Percentiles rank a stretch among this genome's conserved stretches.
phyloP scores from a whole-genome alignment of 2,797 vertebrate genomes.

The Echeneis naucrates region DNA sequence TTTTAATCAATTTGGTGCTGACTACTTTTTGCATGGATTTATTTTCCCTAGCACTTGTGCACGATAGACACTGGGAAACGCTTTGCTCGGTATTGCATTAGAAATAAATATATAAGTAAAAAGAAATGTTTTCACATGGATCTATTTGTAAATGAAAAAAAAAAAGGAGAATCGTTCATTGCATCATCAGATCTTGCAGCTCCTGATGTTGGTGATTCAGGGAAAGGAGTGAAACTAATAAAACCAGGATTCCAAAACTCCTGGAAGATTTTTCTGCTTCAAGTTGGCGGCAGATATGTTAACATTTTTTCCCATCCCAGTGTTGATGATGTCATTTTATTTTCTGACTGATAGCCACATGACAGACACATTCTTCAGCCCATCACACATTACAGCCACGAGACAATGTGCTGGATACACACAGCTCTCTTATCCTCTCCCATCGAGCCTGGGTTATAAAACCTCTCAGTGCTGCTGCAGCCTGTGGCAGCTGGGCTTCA shows the following conservation, averaged over 20 bases:
- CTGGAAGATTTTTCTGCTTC: background rate
- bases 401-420: constrained; percentile 21
- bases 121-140: background rate
- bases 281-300: background rate
- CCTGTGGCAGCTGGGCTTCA: constrained; percentile 43
- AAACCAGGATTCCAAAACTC: constrained; percentile 6
- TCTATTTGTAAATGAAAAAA: background rate
- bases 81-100: background rate
- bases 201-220: background rate
- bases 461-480: constrained; percentile 49
- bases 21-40: background rate
- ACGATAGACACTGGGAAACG: background rate
- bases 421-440: constrained; percentile 26
- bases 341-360: constrained; percentile 28
- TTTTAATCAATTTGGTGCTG: background rate
- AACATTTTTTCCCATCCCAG: constrained; percentile 9
- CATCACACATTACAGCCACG: constrained; percentile 30
- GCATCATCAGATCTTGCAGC: background rate
- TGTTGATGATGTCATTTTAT: constrained; percentile 26
- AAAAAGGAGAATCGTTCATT: background rate
- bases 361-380: constrained; percentile 35
- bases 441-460: constrained; percentile 42
- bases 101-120: no score
- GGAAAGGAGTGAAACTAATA: background rate
- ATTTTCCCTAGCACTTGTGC: background rate